phyloP scores from a whole-genome alignment of 2,888 invertebrate species.

The Melinaea marsaeus region DNA sequence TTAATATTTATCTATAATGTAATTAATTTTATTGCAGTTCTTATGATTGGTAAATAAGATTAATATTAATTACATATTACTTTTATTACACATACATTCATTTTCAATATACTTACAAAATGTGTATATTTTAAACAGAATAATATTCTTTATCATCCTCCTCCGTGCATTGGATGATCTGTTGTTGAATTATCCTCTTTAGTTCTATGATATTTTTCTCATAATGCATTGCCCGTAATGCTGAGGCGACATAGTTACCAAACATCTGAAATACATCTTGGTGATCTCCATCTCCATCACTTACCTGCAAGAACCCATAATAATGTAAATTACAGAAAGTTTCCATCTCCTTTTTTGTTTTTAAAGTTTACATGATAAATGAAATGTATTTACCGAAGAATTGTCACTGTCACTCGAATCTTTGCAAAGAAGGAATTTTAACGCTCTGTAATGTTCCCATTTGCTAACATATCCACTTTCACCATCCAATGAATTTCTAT shows the following conservation, averaged over 20 bases:
- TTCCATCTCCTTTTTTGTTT: too few relatives aligned
- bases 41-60: too few relatives aligned
- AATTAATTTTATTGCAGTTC: too few relatives aligned
- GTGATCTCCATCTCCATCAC: neutral
- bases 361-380: too few relatives aligned
- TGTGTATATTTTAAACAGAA: neutral
- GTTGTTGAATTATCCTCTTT: conserved; percentile 13
- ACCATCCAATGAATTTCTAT: conserved; percentile 7
- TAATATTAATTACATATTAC: too few relatives aligned
- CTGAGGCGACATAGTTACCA: conserved; percentile 16
- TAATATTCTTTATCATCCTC: conserved; percentile 17
- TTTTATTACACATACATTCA: too few relatives aligned
- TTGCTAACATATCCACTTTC: conserved; percentile 15
- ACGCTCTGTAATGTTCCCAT: conserved; percentile 14
- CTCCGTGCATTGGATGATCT: conserved; percentile 9
- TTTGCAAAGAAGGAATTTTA: too few relatives aligned
- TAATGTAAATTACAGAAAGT: too few relatives aligned
- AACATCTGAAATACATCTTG: conserved; percentile 18
- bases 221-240: conserved; percentile 17
- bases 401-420: too few relatives aligned
- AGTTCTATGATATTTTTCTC: conserved; percentile 15
- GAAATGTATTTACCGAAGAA: too few relatives aligned
- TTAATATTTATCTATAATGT: too few relatives aligned
- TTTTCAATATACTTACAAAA: too few relatives aligned
- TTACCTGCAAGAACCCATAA: neutral